These are phyloP conservation scores for Dinocampus coccinellae DNA, from an alignment of 2,888 invertebrate genomes.

Conservation along the genomic window DNA sequence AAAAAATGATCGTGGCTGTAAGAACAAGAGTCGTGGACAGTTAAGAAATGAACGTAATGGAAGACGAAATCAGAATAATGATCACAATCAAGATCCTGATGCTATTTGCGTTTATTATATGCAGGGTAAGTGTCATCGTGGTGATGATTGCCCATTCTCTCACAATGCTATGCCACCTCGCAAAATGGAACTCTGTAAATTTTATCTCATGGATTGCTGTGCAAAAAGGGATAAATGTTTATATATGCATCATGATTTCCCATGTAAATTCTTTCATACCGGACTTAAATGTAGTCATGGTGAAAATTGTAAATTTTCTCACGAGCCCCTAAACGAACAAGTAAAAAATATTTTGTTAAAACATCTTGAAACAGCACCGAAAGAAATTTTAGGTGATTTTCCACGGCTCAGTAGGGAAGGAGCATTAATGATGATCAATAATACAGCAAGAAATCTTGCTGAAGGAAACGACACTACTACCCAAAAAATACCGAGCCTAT, in stretches of 20 bases:
- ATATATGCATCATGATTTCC: conserved; percentile 97
- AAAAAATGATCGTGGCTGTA: conserved; percentile 67
- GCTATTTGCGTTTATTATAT: conserved; percentile 86
- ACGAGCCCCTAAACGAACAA: conserved; percentile 88
- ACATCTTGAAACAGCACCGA: conserved; percentile 91
- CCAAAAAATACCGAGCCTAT: conserved; percentile 68
- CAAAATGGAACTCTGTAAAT: conserved; percentile 95
- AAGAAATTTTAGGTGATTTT: conserved; percentile 92
- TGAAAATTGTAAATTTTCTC: conserved; percentile 94
- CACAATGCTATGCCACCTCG: conserved; percentile 86
- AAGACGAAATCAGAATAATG: conserved; percentile 70
- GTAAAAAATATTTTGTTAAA: conserved; percentile 71
- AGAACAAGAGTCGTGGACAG: conserved; percentile 69
- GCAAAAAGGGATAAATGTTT: conserved; percentile 95
- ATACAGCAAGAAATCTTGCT: conserved; percentile 60
- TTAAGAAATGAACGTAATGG: conserved; percentile 59
- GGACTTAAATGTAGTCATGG: conserved; percentile 85
- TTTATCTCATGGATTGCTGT: conserved; percentile 95
- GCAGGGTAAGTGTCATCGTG: conserved; percentile 89
- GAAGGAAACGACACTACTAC: conserved; percentile 58
- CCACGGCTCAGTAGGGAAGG: conserved; percentile 85
- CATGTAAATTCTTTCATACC: conserved; percentile 96
- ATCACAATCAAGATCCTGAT: conserved; percentile 76
- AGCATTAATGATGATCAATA: conserved; percentile 74
- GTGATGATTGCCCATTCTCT: conserved; percentile 87